Percentiles rank a stretch among this genome's conserved stretches.
phyloP scores from a whole-genome alignment of 2,888 invertebrate species.

The Philopedon plagiatum region DNA sequence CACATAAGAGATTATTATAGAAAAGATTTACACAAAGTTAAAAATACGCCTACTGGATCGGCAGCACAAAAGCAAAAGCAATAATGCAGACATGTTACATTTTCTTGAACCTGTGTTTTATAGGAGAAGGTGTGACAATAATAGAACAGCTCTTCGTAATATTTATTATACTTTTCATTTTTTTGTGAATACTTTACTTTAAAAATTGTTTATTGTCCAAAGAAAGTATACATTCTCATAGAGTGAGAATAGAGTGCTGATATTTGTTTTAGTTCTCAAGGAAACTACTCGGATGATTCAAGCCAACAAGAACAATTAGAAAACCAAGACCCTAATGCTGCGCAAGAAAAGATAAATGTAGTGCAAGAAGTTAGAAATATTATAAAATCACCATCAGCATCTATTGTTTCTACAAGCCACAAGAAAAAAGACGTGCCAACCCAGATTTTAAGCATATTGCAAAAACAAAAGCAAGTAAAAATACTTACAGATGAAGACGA shows the following conservation, averaged over 20 bases:
- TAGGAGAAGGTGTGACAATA: too few relatives aligned
- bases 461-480: constrained; percentile 28
- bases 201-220: too few relatives aligned
- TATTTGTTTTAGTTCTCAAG: too few relatives aligned
- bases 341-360: not conserved
- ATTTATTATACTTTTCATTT: too few relatives aligned
- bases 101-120: not conserved
- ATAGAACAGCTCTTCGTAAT: too few relatives aligned
- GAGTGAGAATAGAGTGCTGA: too few relatives aligned
- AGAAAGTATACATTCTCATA: too few relatives aligned
- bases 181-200: too few relatives aligned
- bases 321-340: not conserved
- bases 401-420: not conserved
- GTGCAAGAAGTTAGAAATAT: not conserved
- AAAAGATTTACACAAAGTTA: not conserved
- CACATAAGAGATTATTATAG: not conserved
- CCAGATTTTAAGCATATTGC: not conserved
- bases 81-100: not conserved
- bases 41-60: not conserved
- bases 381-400: not conserved
- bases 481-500: constrained; percentile 10
- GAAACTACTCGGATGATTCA: too few relatives aligned
- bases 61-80: not conserved
- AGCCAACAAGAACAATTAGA: not conserved
- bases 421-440: not conserved